These are phyloP conservation scores for Oncorhynchus nerka DNA, from an alignment of 2,113 vertebrate species.

Conservation along the genomic window DNA sequence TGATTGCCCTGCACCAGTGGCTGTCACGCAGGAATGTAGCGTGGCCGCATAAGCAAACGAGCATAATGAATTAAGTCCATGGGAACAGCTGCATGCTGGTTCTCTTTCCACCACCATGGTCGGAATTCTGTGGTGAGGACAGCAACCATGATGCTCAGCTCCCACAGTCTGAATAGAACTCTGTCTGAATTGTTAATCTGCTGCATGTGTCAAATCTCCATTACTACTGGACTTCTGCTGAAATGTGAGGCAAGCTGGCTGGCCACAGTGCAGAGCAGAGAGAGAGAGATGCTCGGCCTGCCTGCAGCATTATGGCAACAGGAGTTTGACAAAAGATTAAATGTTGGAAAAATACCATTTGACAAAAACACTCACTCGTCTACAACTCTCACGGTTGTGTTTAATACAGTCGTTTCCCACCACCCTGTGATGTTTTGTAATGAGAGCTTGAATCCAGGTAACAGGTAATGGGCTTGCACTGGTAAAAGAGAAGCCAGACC, in stretches of 20 bases:
- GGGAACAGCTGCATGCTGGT: constrained; percentile 23
- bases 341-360: background rate
- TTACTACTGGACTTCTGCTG: background rate
- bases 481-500: constrained; percentile 8
- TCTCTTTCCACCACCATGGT: constrained; percentile 23
- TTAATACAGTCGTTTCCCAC: background rate
- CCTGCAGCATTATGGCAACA: background rate
- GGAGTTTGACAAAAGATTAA: background rate
- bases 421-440: no score
- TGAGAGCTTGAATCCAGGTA: background rate
- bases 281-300: background rate
- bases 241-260: background rate
- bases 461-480: background rate
- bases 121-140: constrained; percentile 12
- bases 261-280: background rate
- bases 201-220: background rate
- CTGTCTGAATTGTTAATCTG: background rate
- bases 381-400: background rate
- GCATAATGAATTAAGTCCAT: constrained; percentile 14
- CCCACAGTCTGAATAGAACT: constrained; percentile 2
- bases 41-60: constrained; percentile 36
- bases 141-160: constrained; percentile 12
- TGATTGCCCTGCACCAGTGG: constrained; percentile 19
- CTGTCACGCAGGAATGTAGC: constrained; percentile 44
- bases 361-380: background rate